Percentiles rank a stretch among this genome's conserved stretches.
phyloP scores from a whole-genome alignment of 2,797 vertebrate species.

The Diplodus sargus region DNA sequence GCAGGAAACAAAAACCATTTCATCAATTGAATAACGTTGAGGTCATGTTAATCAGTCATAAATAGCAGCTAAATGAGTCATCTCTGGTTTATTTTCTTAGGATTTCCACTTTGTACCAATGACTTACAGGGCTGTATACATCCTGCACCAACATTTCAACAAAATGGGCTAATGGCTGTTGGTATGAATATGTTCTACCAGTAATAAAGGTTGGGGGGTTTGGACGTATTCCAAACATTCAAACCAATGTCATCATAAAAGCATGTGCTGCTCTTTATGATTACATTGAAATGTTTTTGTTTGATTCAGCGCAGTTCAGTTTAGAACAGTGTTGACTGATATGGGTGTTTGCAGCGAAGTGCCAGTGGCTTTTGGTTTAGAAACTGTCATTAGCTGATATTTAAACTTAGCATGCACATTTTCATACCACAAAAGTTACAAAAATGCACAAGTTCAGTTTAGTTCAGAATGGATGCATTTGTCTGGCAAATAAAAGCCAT shows the following conservation, averaged over 20 bases:
- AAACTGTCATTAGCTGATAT: conserved; percentile 29
- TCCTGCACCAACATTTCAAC: conserved; percentile 7
- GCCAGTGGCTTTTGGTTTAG: conserved; percentile 22
- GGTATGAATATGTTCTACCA: not conserved
- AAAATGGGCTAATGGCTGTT: too few species aligned
- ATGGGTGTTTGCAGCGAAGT: conserved; percentile 4
- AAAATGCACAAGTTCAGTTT: not conserved
- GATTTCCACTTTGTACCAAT: not conserved
- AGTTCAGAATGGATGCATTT: not conserved
- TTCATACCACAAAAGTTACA: not conserved
- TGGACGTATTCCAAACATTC: not conserved
- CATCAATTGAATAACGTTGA: not conserved
- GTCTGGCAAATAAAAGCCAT: not conserved
- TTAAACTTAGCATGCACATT: conserved; percentile 13
- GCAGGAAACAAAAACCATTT: not conserved
- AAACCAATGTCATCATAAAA: not conserved
- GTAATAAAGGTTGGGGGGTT: not conserved
- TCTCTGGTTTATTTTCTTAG: not conserved
- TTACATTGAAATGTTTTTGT: conserved; percentile 28
- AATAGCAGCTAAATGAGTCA: conserved; percentile 3
- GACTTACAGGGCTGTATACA: not conserved
- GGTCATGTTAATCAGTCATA: conserved; percentile 10
- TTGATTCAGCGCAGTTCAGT: conserved; percentile 12
- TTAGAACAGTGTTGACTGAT: conserved; percentile 29
- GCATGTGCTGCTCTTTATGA: conserved; percentile 17